Conservation (phyloP, 2,797 vertebrate species). For the Cuniculus paca region DNA sequence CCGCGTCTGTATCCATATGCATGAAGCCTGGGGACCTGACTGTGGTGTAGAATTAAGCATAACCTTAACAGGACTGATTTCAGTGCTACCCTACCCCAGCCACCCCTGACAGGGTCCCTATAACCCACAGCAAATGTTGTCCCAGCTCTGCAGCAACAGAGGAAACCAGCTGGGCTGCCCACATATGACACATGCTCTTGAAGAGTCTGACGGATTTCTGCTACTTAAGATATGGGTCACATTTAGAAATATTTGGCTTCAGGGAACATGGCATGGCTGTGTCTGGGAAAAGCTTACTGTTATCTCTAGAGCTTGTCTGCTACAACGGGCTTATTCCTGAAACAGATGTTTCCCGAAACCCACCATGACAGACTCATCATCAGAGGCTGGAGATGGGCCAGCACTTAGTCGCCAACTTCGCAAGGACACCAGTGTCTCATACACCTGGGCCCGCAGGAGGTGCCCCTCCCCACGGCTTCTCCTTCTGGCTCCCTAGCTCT, state of each 20-base stretch:
- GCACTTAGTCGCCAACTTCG: background rate
- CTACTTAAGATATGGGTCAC: slow-evolving; percentile 41
- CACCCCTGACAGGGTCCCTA: accelerated
- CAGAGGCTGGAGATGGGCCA: background rate
- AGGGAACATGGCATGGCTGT: background rate
- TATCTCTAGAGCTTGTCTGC: slow-evolving; percentile 42
- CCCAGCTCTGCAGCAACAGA: background rate
- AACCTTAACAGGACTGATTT: background rate
- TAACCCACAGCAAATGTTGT: background rate
- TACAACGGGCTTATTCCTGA: slow-evolving; percentile 44
- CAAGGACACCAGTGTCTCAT: background rate
- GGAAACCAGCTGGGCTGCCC: background rate
- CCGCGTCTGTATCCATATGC: slow-evolving; percentile 56
- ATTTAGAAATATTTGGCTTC: slow-evolving; percentile 4
- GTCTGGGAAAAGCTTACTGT: slow-evolving; percentile 32
- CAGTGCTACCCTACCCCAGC: background rate
- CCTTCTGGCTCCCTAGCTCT: slow-evolving; percentile 26
- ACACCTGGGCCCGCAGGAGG: background rate
- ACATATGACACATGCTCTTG: background rate
- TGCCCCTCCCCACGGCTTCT: background rate
- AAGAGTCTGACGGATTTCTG: slow-evolving; percentile 49
- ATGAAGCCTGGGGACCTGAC: slow-evolving; percentile 59
- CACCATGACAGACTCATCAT: background rate
- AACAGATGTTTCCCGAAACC: slow-evolving; percentile 52
- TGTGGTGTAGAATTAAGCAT: slow-evolving; percentile 39